Evolutionary conservation across 92 coral and sea anemone species (phyloP), one percentile per base, ranked within the genome.

Genomic region (Plumapathes pennacea): DNA sequence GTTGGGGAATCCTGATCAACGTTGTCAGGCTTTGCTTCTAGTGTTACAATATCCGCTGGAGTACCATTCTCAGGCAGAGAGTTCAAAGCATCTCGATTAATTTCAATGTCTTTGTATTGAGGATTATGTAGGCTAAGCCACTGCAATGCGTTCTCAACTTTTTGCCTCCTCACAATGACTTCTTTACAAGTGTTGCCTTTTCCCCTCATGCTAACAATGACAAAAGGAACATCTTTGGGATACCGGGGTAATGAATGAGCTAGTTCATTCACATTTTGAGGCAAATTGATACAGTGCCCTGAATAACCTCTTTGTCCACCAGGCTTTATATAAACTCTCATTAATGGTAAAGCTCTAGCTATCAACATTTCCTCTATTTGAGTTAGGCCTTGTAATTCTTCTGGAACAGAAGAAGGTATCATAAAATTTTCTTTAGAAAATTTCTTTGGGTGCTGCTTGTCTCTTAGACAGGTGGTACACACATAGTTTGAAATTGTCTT

Each of bases 291-390:
- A 20, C 74, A 64, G 30, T 72, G 72, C 21, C 77, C 77, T 28
- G 70, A 76, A 58, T 69, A 69, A 21, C 78, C 78, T 38, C 61
- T 47, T 71, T 73, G 72, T 26, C 81, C 81, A 31, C 81, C 81
- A 27, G 81, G 81, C 40, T 73, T 73, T 28, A 73, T 65, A 73
- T 31, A 62, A 64, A 74, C 74, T 54, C 57, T 64, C 74, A 64
- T 76, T 54, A 60, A 19, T 38, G 84, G 77, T 64, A 74, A 57
- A 57, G 84, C 77, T 52, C 71, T 50, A 5, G 84, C 77, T 19
- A 77, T 77, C 12, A 71, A 32, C 78, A 71, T 71, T 39, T 71
- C 70, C 15, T 71, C 78, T 32, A 71, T 60, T 53, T 69, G 77
- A 13, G 85, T 77, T 42, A 77, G 29, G 29, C 53, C 78, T 41